Conservation (phyloP, 1,140 invertebrate species). For the Lucilia cuprina region DNA sequence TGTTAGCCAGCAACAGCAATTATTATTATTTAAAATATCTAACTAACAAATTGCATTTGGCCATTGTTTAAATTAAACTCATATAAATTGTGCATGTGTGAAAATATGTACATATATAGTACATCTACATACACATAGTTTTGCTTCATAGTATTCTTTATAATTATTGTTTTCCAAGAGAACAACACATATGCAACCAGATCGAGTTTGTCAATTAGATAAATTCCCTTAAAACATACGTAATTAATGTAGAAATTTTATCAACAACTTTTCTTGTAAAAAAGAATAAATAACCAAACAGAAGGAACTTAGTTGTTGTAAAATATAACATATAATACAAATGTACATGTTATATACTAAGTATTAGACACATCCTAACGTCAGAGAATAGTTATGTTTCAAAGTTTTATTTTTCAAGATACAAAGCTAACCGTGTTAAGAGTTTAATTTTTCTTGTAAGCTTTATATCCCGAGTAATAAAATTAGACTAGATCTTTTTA, state of each 20-base stretch:
- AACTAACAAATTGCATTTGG: constrained; percentile 5
- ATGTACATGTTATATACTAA: not conserved
- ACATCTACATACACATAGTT: too few species aligned
- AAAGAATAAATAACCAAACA: too few species aligned
- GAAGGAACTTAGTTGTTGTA: not conserved
- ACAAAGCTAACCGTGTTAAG: too few species aligned
- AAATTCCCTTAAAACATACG: constrained; percentile 34
- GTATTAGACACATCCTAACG: too few species aligned
- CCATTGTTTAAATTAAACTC: not conserved
- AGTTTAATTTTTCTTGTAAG: too few species aligned
- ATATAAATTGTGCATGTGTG: not conserved
- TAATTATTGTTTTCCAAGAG: not conserved
- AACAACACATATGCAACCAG: constrained; percentile 4
- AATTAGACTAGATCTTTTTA: too few species aligned
- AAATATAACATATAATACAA: not conserved
- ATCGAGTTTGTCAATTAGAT: constrained; percentile 27
- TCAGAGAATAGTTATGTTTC: too few species aligned
- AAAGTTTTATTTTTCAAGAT: too few species aligned
- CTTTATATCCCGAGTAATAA: too few species aligned
- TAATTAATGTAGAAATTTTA: constrained; percentile 35
- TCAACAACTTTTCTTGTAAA: constrained; percentile 8
- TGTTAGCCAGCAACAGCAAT: not conserved
- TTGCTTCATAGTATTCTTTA: not conserved
- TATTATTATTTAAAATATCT: not conserved
- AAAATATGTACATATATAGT: too few species aligned